These are phyloP conservation scores for Sturnira hondurensis DNA, from an alignment of 2,113 vertebrate species.

Conservation along the genomic window DNA sequence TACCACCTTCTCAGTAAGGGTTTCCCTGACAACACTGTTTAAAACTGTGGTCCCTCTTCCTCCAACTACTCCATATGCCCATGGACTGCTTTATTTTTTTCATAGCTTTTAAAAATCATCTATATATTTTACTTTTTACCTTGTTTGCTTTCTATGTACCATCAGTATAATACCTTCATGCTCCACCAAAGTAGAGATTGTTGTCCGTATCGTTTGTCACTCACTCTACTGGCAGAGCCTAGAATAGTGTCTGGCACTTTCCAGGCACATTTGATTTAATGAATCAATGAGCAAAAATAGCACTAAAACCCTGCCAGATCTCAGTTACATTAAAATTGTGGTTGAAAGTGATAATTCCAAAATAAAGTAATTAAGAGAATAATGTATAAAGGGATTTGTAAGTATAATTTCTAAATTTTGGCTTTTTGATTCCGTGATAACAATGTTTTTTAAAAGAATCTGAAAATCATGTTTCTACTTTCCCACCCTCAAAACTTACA, in stretches of 20 bases:
- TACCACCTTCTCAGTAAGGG: background rate
- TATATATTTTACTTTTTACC: background rate
- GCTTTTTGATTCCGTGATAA: background rate
- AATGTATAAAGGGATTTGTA: constrained; percentile 4
- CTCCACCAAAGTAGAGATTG: background rate
- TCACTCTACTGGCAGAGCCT: background rate
- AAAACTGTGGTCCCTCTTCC: background rate
- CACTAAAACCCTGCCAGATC: background rate
- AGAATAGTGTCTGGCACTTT: background rate
- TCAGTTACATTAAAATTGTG: background rate
- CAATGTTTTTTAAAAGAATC: background rate
- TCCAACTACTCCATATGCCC: background rate
- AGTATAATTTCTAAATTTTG: background rate
- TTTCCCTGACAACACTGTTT: background rate
- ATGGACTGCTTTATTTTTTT: background rate
- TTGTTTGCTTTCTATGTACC: background rate
- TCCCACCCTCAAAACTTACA: constrained; percentile 49
- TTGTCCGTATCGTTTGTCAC: background rate
- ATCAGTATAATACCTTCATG: background rate
- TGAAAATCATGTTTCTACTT: constrained; percentile 31
- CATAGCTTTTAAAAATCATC: background rate
- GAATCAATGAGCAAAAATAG: background rate
- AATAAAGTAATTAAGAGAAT: background rate
- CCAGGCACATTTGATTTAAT: background rate
- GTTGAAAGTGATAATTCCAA: constrained; percentile 19